Evolutionary conservation across 2,797 vertebrate genomes (phyloP).

Genomic region (Sebastes iracundus): DNA sequence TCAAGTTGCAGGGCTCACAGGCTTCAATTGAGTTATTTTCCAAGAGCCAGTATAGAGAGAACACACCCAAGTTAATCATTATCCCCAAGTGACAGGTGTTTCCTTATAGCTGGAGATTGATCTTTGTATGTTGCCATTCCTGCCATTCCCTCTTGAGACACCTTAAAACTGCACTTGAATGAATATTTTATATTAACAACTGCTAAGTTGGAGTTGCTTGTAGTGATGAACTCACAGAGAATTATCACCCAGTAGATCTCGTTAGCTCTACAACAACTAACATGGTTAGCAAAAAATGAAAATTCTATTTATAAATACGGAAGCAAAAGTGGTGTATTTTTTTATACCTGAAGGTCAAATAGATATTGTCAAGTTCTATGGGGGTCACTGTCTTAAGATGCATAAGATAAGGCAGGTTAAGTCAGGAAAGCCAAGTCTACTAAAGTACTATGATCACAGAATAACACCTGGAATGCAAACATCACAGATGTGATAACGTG

Average conservation of each 20-base stretch:
- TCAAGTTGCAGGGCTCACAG: neutral
- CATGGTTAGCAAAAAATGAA: no score
- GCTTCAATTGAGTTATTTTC: conserved; percentile 13
- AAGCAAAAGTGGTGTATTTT: neutral
- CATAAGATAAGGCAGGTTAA: neutral
- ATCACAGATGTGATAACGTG: neutral
- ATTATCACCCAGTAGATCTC: neutral
- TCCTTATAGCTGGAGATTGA: conserved; percentile 30
- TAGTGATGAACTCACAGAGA: neutral
- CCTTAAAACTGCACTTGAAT: neutral
- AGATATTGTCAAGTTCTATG: neutral
- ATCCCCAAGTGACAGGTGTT: conserved; percentile 41
- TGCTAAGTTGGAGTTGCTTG: neutral
- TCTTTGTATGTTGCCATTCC: neutral
- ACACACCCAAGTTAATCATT: conserved; percentile 70
- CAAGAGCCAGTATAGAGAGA: conserved; percentile 1
- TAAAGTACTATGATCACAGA: neutral
- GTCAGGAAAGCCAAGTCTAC: neutral
- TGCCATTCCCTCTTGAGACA: neutral
- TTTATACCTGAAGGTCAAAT: neutral
- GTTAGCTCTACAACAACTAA: neutral
- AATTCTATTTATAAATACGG: neutral
- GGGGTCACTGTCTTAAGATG: neutral
- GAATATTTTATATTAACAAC: neutral
- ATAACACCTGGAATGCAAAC: neutral